Evolutionary conservation across 2,888 invertebrate species (phyloP).

Genomic region (Cetonia aurata): DNA sequence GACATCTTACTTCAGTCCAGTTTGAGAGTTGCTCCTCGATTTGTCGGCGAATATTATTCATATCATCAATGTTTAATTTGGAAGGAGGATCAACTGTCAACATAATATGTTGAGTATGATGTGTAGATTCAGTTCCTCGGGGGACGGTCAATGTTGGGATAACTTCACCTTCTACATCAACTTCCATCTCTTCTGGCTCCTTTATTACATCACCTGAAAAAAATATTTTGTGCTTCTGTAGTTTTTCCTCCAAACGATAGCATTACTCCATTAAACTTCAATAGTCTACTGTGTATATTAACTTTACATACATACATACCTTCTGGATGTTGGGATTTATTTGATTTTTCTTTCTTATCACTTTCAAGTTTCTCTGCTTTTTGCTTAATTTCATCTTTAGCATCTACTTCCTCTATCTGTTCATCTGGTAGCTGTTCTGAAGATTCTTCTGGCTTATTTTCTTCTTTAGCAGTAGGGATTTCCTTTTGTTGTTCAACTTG

Average conservation of each 20-base stretch:
- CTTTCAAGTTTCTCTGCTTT: slow-evolving; percentile 68
- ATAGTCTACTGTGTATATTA: background rate
- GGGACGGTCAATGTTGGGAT: slow-evolving; percentile 76
- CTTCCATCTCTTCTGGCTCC: slow-evolving; percentile 63
- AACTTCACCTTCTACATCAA: slow-evolving; percentile 82
- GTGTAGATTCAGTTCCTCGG: slow-evolving; percentile 80
- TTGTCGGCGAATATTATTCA: slow-evolving; percentile 66
- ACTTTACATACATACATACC: slow-evolving; percentile 48
- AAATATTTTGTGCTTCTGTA: background rate
- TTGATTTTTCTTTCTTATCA: slow-evolving; percentile 67
- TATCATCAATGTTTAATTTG: slow-evolving; percentile 58
- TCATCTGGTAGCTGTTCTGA: slow-evolving; percentile 62
- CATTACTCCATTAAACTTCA: background rate
- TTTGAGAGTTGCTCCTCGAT: slow-evolving; percentile 68
- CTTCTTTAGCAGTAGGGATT: slow-evolving; percentile 74
- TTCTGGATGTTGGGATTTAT: slow-evolving; percentile 65
- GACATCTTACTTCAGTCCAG: slow-evolving; percentile 66
- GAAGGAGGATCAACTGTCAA: slow-evolving; percentile 52
- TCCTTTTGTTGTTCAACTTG: slow-evolving; percentile 74
- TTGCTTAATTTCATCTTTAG: slow-evolving; percentile 68
- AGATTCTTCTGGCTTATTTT: slow-evolving; percentile 67
- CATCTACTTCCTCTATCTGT: slow-evolving; percentile 70
- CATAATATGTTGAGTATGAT: slow-evolving; percentile 74
- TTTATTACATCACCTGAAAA: slow-evolving; percentile 54
- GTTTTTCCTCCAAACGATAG: background rate